A percentile compares a stretch with the other conserved stretches of the same genome.
These are phyloP conservation scores for Calephelis virginiensis DNA, from an alignment of 1,140 invertebrate species.

Conservation along the genomic window DNA sequence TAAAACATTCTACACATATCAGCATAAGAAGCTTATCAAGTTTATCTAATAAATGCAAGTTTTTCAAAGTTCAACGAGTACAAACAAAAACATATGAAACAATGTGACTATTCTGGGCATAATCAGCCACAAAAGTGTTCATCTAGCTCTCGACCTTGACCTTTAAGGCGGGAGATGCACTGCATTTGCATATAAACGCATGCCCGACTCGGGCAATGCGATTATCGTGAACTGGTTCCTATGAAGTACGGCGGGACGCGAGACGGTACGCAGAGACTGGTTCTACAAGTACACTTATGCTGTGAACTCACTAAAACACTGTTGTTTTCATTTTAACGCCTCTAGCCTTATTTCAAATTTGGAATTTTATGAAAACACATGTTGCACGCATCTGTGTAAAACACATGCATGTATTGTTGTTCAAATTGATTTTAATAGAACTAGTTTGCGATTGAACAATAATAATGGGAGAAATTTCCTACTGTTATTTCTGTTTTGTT, in stretches of 20 bases:
- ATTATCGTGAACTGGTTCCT: slow-evolving; percentile 52
- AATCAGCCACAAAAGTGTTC: slow-evolving; percentile 39
- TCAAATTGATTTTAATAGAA: no score
- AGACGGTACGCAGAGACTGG: slow-evolving; percentile 43
- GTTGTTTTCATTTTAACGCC: slow-evolving; percentile 7
- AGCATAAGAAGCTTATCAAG: no score
- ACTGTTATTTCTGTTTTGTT: no score
- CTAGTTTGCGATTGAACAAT: no score
- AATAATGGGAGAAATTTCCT: no score
- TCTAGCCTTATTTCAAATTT: neutral
- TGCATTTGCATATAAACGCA: slow-evolving; percentile 68
- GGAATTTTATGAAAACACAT: neutral
- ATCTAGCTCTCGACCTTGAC: slow-evolving; percentile 55
- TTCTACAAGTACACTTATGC: slow-evolving; percentile 35
- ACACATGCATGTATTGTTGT: no score
- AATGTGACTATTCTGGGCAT: slow-evolving; percentile 25
- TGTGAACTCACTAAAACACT: slow-evolving; percentile 23
- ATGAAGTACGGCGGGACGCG: slow-evolving; percentile 29
- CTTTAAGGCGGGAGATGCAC: slow-evolving; percentile 59
- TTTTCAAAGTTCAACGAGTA: neutral
- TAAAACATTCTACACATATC: no score
- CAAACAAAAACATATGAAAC: slow-evolving; percentile 4
- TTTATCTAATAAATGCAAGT: no score
- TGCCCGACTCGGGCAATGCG: slow-evolving; percentile 35
- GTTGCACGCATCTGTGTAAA: no score